Evolutionary conservation across 92 coral and sea anemone species (phyloP).

Genomic region (Isaurus tuberculatus): DNA sequence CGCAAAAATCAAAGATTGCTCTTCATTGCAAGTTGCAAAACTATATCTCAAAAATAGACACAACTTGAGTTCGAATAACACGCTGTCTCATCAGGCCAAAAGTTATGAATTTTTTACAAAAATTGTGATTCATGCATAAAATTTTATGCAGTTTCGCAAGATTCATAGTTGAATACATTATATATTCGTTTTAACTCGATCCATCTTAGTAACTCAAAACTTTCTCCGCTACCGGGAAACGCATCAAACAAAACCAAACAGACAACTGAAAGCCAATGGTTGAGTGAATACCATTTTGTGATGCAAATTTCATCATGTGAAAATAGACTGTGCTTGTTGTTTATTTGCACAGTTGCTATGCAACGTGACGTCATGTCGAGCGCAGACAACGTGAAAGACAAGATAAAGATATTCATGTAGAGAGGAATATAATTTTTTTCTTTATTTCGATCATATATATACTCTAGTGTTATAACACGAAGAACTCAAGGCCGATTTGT

Average conservation of each 20-base stretch:
- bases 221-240: slow-evolving; percentile 52
- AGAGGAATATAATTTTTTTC: background rate
- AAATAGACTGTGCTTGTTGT: slow-evolving; percentile 51
- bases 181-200: no score
- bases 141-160: no score
- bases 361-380: slow-evolving; percentile 73
- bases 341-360: slow-evolving; percentile 79
- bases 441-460: background rate
- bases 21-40: no score
- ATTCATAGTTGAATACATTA: no score
- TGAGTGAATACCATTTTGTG: slow-evolving; percentile 5
- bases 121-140: no score
- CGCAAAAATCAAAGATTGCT: no score
- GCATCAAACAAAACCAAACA: slow-evolving; percentile 55
- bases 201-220: slow-evolving; percentile 62
- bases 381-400: slow-evolving; percentile 19
- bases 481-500: background rate
- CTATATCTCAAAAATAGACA: no score
- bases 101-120: no score
- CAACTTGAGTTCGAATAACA: no score
- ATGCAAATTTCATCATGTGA: slow-evolving; percentile 38
- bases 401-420: background rate
- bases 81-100: no score
- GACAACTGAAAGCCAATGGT: slow-evolving; percentile 16
- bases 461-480: background rate